phyloP scores from a whole-genome alignment of 2,888 invertebrate species.

The Caenorhabditis sp. region DNA sequence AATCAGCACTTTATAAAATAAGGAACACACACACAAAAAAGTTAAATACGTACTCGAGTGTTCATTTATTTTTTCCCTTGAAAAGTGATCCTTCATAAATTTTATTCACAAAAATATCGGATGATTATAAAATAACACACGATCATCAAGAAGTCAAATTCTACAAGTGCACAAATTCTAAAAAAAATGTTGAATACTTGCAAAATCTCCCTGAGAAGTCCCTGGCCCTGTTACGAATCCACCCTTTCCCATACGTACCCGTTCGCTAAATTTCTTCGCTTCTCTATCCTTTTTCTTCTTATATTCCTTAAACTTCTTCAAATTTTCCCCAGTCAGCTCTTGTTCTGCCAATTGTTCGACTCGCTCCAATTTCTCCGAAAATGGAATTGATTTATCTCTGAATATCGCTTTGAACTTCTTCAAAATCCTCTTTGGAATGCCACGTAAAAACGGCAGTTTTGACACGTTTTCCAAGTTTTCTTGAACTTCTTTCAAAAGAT shows the following conservation, averaged over 20 bases:
- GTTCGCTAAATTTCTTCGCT: conserved; percentile 43
- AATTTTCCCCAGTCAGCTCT: conserved; percentile 48
- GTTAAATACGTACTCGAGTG: no score
- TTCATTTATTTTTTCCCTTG: no score
- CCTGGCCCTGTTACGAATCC: no score
- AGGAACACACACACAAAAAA: no score
- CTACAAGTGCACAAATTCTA: no score
- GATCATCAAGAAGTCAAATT: no score
- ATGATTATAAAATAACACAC: no score
- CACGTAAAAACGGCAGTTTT: conserved; percentile 32
- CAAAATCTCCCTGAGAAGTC: no score
- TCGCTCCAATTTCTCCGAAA: conserved; percentile 45
- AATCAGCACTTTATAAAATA: no score
- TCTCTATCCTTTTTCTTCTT: conserved; percentile 49
- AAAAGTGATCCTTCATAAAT: no score
- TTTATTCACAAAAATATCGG: no score
- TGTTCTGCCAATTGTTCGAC: conserved; percentile 55
- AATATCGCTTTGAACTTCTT: conserved; percentile 46
- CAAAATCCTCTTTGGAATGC: conserved; percentile 32
- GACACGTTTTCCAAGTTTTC: conserved; percentile 23
- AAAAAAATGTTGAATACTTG: no score
- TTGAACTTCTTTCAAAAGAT: conserved; percentile 27
- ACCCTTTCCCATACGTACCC: conserved; percentile 2
- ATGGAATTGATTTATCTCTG: conserved; percentile 43
- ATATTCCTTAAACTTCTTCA: conserved; percentile 55